Evolutionary conservation across 1,140 invertebrate species (phyloP), one percentile per base, ranked within the genome.

Genomic region (Drosophila persimilis): DNA sequence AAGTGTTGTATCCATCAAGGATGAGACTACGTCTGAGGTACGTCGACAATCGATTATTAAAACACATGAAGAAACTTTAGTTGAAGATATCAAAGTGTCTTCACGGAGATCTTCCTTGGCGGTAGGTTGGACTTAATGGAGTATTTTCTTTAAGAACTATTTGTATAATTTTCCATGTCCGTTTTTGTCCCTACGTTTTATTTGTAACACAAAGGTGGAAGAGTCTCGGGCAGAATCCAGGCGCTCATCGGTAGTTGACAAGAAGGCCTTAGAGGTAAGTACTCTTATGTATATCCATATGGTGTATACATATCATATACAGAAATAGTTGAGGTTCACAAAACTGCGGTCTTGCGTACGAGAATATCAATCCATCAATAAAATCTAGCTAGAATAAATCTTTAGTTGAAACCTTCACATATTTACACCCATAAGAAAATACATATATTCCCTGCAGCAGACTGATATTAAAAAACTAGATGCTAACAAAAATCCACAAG

Each of bases 181-280:
- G 8, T 43, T 43, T 20, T n/a, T 58, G 6, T 73, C n/a, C 17
- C 6, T 22, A 8, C 6, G 7, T 39, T 56, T 8, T 11, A 31
- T 62, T 20, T 31, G 9, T 60, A 50, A 50, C 41, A 24, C 20
- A 44, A 73, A 91, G 90, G 51, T 76, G 46, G 93, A 94, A 74
- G 94, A 95, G 91, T 91, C 91, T 15, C 94, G 92, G 46, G 91
- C 92, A 44, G 94, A 95, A 74, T 95, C 94, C 67, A 92, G 94
- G 56, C 92, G 93, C 43, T 93, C 94, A 56, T 95, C 94, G n/a
- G 83, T 94, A 31, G 89, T 94, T 47, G 94, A 95, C 79, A 93
- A 93, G 75, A 93, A 93, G 77, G 90, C 91, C 41, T 89, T 93
- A 73, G 93, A 94, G 92, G 94, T 94, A 83, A 84, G 70, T 78